Evolutionary conservation across 1,140 invertebrate genomes (phyloP).

Genomic region (Ceratina calcarata): DNA sequence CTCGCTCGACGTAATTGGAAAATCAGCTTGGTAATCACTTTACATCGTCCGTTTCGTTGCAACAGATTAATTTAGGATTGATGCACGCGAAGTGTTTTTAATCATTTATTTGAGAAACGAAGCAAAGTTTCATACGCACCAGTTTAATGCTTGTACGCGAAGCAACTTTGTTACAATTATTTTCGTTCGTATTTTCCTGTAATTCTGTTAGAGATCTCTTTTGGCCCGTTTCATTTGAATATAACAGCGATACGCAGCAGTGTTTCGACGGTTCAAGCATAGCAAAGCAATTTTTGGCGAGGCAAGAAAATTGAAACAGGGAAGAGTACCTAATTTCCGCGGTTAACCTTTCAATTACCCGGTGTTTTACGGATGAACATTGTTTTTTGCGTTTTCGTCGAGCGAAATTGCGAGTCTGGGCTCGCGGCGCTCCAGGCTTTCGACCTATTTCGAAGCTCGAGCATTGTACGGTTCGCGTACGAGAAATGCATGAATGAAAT

Average conservation of each 20-base stretch:
- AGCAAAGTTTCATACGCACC: too few species aligned
- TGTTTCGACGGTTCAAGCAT: too few species aligned
- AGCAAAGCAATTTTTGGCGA: not conserved
- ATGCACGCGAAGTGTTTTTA: too few species aligned
- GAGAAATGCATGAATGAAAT: conserved; percentile 45
- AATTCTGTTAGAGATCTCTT: too few species aligned
- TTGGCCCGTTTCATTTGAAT: not conserved
- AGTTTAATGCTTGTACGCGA: too few species aligned
- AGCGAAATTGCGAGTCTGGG: conserved; percentile 20
- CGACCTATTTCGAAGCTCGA: conserved; percentile 41
- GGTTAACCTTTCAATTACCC: conserved; percentile 15
- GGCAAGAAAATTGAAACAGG: conserved; percentile 1
- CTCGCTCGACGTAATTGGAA: too few species aligned
- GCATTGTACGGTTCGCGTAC: conserved; percentile 31
- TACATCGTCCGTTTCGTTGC: too few species aligned
- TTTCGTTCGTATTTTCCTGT: too few species aligned
- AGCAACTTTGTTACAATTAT: too few species aligned
- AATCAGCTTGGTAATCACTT: too few species aligned
- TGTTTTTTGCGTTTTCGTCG: conserved; percentile 32
- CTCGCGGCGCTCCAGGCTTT: conserved; percentile 20
- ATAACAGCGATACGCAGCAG: not conserved
- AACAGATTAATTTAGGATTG: too few species aligned
- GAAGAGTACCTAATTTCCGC: not conserved
- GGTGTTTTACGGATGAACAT: conserved; percentile 29
- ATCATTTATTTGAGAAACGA: too few species aligned